Evolutionary conservation across 2,888 invertebrate genomes (phyloP).

Genomic region (Chrysolina haemoptera): DNA sequence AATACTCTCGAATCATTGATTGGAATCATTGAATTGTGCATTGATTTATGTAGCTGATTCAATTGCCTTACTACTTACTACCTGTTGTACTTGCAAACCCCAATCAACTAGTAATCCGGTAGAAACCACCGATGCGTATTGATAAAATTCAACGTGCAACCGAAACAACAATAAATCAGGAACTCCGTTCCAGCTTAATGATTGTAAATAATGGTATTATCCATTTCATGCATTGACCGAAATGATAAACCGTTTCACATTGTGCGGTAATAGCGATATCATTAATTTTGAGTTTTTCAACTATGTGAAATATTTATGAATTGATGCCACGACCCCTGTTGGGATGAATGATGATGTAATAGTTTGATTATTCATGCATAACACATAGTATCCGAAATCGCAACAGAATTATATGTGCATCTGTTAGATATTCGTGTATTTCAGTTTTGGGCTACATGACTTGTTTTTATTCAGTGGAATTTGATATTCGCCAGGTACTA

Average conservation of each 20-base stretch:
- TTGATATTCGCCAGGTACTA: too few species aligned
- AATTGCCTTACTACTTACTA: background rate
- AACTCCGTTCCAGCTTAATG: conserved; percentile 14
- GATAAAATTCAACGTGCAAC: conserved; percentile 10
- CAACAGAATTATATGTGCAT: background rate
- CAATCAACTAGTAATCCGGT: background rate
- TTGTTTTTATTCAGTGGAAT: too few species aligned
- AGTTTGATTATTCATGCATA: background rate
- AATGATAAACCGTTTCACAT: conserved; percentile 19
- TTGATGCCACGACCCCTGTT: conserved; percentile 6
- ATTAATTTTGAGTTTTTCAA: conserved; percentile 19
- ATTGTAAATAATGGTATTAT: conserved; percentile 22
- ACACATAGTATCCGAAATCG: background rate
- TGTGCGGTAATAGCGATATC: conserved; percentile 14
- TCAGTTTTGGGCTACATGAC: too few species aligned
- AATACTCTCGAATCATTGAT: background rate
- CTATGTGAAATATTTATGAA: conserved; percentile 14
- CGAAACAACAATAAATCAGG: conserved; percentile 8
- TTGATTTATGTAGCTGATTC: too few species aligned
- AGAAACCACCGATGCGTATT: background rate
- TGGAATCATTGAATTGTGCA: too few species aligned
- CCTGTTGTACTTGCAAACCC: background rate
- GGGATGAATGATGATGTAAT: background rate
- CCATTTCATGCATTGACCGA: conserved; percentile 19
- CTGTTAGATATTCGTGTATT: too few species aligned